Evolutionary conservation across 2,888 invertebrate genomes (phyloP), one percentile per base, ranked within the genome.

Genomic region (Drosophila multiciliata): DNA sequence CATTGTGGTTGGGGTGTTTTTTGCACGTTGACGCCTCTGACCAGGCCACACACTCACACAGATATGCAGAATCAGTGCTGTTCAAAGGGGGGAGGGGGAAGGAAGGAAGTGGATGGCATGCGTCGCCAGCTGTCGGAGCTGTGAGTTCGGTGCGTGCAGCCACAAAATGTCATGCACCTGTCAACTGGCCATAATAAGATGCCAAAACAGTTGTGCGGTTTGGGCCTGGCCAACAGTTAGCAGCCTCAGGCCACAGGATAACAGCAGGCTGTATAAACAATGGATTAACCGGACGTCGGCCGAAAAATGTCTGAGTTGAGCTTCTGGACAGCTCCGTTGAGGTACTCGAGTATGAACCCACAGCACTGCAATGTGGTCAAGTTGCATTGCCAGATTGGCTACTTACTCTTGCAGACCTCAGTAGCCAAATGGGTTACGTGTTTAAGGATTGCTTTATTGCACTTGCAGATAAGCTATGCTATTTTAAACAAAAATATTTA

Each of bases 151-250:
- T 90, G 75, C 66, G 86, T 80, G 82, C 75, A 75, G 76, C 91
- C 90, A 85, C 91, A 87, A 76, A 90, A 82, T 88, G 91, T 87
- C 91, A 88, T 80, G 78, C 87, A 87, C 82, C 87, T 87, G 87
- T 88, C 91, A 85, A 65, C 78, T 75, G 84, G 82, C 66, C 78
- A 88, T 87, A 87, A 89, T 90, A 87, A 90, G 87, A 87, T 88
- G 91, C 87, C 90, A 85, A 87, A 89, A 87, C 87, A 87, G 90
- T 87, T 90, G 79, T 90, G 90, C 77, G 87, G 90, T 89, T 78
- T 85, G 42, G 59, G 77, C 63, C 80, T 64, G 73, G 66, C 66
- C 80, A 85, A 59, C 69, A 67, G 52, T 72, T 52, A 75, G 72
- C 52, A 38, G 26, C 49, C 53, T 29, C 52, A 23, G 52, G 52